These are phyloP conservation scores for Serinus canaria DNA, from an alignment of 2,113 vertebrate genomes.

Conservation along the genomic window DNA sequence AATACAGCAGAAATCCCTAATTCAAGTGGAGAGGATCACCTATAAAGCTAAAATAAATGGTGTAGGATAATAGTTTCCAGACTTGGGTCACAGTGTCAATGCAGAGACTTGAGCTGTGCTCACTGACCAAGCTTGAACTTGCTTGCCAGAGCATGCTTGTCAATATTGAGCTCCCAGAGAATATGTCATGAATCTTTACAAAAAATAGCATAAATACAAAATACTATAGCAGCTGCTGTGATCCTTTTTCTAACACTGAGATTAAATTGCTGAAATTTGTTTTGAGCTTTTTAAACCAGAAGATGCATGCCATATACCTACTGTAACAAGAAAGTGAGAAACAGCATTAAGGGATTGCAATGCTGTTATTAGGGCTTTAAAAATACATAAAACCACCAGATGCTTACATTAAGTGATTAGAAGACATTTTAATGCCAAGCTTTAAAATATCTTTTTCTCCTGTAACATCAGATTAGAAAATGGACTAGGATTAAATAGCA, in stretches of 20 bases:
- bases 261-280: slow-evolving; percentile 71
- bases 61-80: slow-evolving; percentile 70
- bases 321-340: slow-evolving; percentile 47
- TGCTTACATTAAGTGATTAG: slow-evolving; percentile 48
- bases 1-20: slow-evolving; percentile 57
- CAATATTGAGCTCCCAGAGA: slow-evolving; percentile 76
- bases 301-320: slow-evolving; percentile 49
- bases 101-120: slow-evolving; percentile 66
- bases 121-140: slow-evolving; percentile 79
- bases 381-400: slow-evolving; percentile 49
- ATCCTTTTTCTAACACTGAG: slow-evolving; percentile 77
- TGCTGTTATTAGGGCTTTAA: slow-evolving; percentile 45
- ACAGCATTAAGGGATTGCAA: slow-evolving; percentile 47
- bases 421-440: slow-evolving; percentile 43
- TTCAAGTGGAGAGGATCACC: slow-evolving; percentile 63
- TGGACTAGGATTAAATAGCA: not conserved
- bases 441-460: slow-evolving; percentile 21
- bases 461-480: slow-evolving; percentile 23
- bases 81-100: slow-evolving; percentile 69
- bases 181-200: slow-evolving; percentile 58
- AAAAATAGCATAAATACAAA: slow-evolving; percentile 75
- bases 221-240: slow-evolving; percentile 72
- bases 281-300: slow-evolving; percentile 59
- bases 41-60: slow-evolving; percentile 68
- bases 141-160: slow-evolving; percentile 78